phyloP scores from a whole-genome alignment of 2,113 vertebrate genomes.

The Toxotes chatareus region DNA sequence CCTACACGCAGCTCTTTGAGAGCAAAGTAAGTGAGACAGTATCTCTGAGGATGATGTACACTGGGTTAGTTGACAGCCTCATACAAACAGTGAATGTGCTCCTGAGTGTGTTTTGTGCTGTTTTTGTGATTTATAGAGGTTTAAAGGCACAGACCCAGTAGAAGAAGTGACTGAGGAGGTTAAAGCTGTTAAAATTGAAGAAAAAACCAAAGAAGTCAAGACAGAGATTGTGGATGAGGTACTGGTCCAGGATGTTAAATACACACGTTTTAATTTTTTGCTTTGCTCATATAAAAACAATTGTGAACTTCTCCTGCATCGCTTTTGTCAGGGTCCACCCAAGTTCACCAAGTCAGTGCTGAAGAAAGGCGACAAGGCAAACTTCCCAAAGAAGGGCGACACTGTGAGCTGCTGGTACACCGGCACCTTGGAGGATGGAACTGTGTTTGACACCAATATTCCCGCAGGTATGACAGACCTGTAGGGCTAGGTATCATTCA shows the following conservation, averaged over 20 bases:
- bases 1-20: slow-evolving; percentile 93
- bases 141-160: slow-evolving; percentile 90
- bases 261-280: neutral
- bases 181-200: slow-evolving; percentile 89
- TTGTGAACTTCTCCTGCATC: neutral
- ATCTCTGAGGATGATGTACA: neutral
- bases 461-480: slow-evolving; percentile 84
- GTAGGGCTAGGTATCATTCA: neutral
- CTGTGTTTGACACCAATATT: slow-evolving; percentile 95
- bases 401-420: slow-evolving; percentile 97
- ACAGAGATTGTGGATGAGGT: slow-evolving; percentile 90
- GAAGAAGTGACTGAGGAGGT: slow-evolving; percentile 86
- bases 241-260: neutral
- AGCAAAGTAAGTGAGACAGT: slow-evolving; percentile 85
- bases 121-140: slow-evolving; percentile 82
- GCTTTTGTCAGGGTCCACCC: slow-evolving; percentile 88
- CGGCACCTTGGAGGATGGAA: slow-evolving; percentile 93
- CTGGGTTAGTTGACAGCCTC: no score
- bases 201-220: slow-evolving; percentile 88
- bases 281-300: neutral
- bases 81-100: neutral
- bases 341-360: slow-evolving; percentile 91
- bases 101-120: neutral
- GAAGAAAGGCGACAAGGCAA: slow-evolving; percentile 96
- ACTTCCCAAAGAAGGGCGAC: slow-evolving; percentile 96